Evolutionary conservation across 2,888 invertebrate genomes (phyloP).

Genomic region (Rotaria macrura): DNA sequence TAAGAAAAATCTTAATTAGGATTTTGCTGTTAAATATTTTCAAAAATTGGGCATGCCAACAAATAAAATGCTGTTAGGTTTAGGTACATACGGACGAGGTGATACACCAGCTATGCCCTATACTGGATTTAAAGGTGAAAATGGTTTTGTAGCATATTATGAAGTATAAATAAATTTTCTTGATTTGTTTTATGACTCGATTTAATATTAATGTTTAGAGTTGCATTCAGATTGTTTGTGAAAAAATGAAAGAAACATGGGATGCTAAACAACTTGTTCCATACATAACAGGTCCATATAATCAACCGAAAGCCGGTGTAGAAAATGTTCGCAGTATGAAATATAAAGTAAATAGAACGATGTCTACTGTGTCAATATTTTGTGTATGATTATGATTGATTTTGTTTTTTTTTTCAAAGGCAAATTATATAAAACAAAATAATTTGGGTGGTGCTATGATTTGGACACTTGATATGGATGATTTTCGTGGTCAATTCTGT

Average conservation of each 20-base stretch:
- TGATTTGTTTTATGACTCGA: conserved; percentile 34
- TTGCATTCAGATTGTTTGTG: conserved; percentile 34
- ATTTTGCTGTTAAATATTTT: conserved; percentile 34
- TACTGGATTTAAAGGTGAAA: conserved; percentile 55
- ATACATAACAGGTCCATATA: conserved; percentile 34
- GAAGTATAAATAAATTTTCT: conserved; percentile 55
- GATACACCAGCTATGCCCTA: conserved; percentile 33
- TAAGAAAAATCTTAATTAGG: neutral
- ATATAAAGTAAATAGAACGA: neutral
- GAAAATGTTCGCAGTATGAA: conserved; percentile 34
- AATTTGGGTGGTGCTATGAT: conserved; percentile 86
- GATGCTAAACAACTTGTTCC: conserved; percentile 51
- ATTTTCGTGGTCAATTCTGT: conserved; percentile 34
- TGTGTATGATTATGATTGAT: too few species aligned
- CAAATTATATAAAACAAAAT: conserved; percentile 74
- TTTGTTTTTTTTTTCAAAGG: neutral
- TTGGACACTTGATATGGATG: conserved; percentile 54
- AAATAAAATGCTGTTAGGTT: conserved; percentile 33
- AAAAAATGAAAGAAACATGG: conserved; percentile 37
- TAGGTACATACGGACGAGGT: conserved; percentile 34
- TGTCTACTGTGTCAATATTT: too few species aligned
- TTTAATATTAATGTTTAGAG: neutral
- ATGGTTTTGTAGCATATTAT: conserved; percentile 81
- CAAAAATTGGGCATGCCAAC: conserved; percentile 31
- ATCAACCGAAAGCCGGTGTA: conserved; percentile 34